Conservation (phyloP, 2,113 vertebrate genomes). For the Phrynosoma blainvillii region DNA sequence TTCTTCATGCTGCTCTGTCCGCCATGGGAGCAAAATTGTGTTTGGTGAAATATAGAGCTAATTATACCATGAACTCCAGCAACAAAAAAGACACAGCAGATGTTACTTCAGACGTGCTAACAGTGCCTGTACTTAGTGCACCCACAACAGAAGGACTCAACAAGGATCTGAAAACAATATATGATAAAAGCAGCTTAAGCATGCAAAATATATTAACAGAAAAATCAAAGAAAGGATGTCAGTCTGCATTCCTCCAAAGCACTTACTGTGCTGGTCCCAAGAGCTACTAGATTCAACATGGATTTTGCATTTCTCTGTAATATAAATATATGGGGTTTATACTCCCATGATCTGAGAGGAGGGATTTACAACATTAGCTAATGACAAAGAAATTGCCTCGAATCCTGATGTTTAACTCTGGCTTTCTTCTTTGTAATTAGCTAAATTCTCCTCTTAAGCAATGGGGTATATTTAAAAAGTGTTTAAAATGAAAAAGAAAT, state of each 20-base stretch:
- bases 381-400: conserved; percentile 48
- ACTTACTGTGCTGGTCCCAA: conserved; percentile 64
- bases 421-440: neutral
- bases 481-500: conserved; percentile 4
- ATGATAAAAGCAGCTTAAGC: conserved; percentile 72
- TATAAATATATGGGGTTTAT: conserved; percentile 57
- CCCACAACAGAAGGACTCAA: conserved; percentile 70
- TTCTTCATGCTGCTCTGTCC: conserved; percentile 82
- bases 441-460: conserved; percentile 13
- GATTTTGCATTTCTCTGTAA: conserved; percentile 74
- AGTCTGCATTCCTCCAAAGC: conserved; percentile 65
- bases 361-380: conserved; percentile 53
- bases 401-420: conserved; percentile 32
- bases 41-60: conserved; percentile 87
- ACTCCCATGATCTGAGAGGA: conserved; percentile 44
- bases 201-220: conserved; percentile 75
- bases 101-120: conserved; percentile 84
- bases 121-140: conserved; percentile 74
- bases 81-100: conserved; percentile 86
- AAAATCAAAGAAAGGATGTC: conserved; percentile 71
- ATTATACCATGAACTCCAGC: conserved; percentile 83
- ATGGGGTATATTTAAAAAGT: neutral
- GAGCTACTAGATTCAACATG: conserved; percentile 66
- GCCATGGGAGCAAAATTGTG: conserved; percentile 83
- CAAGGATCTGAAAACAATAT: conserved; percentile 67